A percentile compares a stretch with the other conserved stretches of the same genome.
Conservation (phyloP, 2,797 vertebrate genomes). For the Crocidura indochinensis region DNA sequence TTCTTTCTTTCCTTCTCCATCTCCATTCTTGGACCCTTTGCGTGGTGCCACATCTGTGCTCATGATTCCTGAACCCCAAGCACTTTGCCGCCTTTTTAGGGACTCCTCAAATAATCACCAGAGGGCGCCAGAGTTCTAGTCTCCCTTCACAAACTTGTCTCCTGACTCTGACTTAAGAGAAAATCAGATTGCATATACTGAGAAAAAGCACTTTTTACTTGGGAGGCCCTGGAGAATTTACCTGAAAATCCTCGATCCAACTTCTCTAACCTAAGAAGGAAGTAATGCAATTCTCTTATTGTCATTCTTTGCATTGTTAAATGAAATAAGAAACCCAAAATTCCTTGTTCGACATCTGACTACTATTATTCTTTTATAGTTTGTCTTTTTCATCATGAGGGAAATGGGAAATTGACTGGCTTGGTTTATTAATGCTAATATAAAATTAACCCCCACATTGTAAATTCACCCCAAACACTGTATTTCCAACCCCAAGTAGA, state of each 20-base stretch:
- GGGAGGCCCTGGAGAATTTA: not conserved
- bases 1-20: not conserved
- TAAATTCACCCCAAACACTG: too few species aligned
- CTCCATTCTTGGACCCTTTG: not conserved
- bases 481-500: too few species aligned
- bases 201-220: not conserved
- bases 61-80: accelerated
- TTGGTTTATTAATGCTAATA: too few species aligned
- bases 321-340: not conserved
- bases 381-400: not conserved
- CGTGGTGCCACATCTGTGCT: not conserved
- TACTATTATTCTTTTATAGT: not conserved
- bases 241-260: not conserved
- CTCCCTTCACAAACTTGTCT: not conserved
- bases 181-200: not conserved
- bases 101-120: not conserved
- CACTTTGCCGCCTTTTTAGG: not conserved
- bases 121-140: slow-evolving; percentile 62
- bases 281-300: not conserved
- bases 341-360: not conserved
- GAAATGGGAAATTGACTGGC: not conserved
- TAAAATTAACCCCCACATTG: too few species aligned
- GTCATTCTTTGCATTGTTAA: not conserved
- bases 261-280: not conserved
- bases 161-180: not conserved